Base-by-base conservation (phyloP, 1,140 invertebrate genomes). In the Drosophila nasuta region DNA sequence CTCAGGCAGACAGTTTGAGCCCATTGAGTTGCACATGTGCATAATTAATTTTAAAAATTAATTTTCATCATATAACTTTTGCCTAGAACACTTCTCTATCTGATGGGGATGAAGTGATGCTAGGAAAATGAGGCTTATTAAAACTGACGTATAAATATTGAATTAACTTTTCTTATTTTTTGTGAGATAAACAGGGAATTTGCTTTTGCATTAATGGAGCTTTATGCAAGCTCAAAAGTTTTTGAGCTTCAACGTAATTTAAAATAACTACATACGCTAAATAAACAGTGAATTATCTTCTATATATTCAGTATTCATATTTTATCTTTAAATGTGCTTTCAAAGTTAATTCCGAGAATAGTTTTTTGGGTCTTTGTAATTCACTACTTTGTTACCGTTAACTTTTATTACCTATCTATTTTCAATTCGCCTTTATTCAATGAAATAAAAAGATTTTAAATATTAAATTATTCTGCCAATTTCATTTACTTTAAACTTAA, bases 31-130 rank as follows among this genome's bases (percentile, higher is more conserved):
- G 63, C 75, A 89, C 75, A 85, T 89, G 83, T 88, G 83, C 85
- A 89, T 88, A 89, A 88, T 88, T 88, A 78, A 88, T 89, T 78
- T 81, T 68, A 66, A 85, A 80, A 83, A 81, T 89, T 83, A 75
- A 88, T 81, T 77, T 74, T 48, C 63, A 67, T 68, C 49, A 41
- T 52, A 35, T 43, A 62, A 62, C 25, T 56, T 52, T 52, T 54
- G 5, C 28, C 15, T 30, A 25, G 58, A 57, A 20, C 5, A 4
- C 7, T 5, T 4, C 51, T 54, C 28, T 20, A n/a, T 30, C 45
- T 33, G 13, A 33, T 8, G 8, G 33, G 67, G 45, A 28, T 59
- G 49, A 59, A 56, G 58, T 17, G 48, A 25, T 28, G 49, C 59
- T 30, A 46, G 41, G 41, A 69, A 57, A 20, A 15, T 45, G 41